phyloP scores from a whole-genome alignment of 2,113 vertebrate species.

The Salminus brasiliensis region DNA sequence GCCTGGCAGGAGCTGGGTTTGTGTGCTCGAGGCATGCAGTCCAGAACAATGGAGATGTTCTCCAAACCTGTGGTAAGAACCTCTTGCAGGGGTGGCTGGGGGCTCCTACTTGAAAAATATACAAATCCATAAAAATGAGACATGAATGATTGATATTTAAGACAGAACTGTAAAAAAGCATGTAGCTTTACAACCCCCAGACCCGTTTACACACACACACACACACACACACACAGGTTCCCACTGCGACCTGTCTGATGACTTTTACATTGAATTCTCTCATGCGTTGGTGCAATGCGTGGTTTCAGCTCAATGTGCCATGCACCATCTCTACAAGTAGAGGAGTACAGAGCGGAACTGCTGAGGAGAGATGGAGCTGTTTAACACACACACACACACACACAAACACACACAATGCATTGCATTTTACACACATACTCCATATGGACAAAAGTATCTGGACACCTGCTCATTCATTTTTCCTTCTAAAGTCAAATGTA shows the following conservation, averaged over 20 bases:
- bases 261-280: conserved; percentile 49
- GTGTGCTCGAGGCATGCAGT: neutral
- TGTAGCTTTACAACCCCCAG: neutral
- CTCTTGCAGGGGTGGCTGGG: no score
- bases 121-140: neutral
- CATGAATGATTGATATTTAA: neutral
- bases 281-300: conserved; percentile 14
- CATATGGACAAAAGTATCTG: no score
- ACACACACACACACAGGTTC: conserved; percentile 1
- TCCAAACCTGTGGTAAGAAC: no score
- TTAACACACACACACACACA: neutral
- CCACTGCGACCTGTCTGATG: conserved; percentile 27
- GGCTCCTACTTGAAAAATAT: neutral
- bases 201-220: neutral
- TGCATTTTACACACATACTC: neutral
- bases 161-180: neutral
- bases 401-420: conserved; percentile 15
- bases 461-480: no score
- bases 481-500: no score
- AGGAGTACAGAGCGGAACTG: conserved; percentile 2
- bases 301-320: conserved; percentile 47
- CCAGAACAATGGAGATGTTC: neutral
- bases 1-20: no score
- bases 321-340: conserved; percentile 35
- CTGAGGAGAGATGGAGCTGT: conserved; percentile 6